Base-by-base conservation (phyloP, 2,113 vertebrate genomes). In the Cryptoleucopteryx plumbea region DNA sequence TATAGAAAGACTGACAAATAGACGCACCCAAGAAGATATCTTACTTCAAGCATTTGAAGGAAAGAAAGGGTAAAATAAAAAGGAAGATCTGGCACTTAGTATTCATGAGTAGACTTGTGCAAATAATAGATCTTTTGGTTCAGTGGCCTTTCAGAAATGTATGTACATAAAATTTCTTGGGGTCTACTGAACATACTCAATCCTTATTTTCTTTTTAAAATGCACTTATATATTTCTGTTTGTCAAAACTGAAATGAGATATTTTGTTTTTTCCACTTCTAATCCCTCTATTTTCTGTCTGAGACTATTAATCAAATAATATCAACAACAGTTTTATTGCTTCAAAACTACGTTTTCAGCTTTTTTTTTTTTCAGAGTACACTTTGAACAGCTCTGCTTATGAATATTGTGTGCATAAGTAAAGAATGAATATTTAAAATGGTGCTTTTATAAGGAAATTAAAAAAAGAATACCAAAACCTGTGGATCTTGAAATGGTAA, bases 291-390 rank as follows among this genome's bases (percentile, higher is more conserved):
- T 88, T 95, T 96, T 72, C 62, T 90, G n/a, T 20, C 13, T 50
- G n/a, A 91, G 38, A 50, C 27, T 92, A 55, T 88, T 88, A 94
- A 90, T 90, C 48, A 81, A 88, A 74, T 56, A 92, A 86, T 73
- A 70, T 42, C 42, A 83, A 68, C 48, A 48, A 11, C 12, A 62
- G 8, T 56, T 86, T 81, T 83, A 83, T 88, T 88, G 36, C 55
- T 86, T 25, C 6, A 70, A 78, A 90, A 29, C 22, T 36, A 42
- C 48, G 29, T 59, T n/a, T 83, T 93, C 34, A 65, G 11, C 7
- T 43, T 6, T 52, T 32, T 63, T 32, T 63, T 47, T 79, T 66
- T 86, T 77, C 48, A 48, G 34, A 53, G 9, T 40, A 32, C 10
- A 48, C 3, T 55, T 93, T 70, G 34, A 90, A 86, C 13, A 77